Conservation (phyloP, 2,888 invertebrate species). For the Drosophila infuscata region DNA sequence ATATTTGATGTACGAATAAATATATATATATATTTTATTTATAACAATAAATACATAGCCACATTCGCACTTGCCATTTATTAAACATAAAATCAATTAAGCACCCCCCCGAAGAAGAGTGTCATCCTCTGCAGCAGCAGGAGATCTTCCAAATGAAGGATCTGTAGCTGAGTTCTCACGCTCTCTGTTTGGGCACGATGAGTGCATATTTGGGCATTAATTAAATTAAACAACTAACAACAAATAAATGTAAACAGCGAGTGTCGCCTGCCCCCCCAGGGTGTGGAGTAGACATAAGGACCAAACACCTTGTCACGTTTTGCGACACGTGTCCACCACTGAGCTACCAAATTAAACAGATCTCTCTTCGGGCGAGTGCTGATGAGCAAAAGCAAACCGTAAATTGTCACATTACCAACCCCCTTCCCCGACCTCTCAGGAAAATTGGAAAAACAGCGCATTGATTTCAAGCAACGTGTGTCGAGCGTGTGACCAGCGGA, state of each 20-base stretch:
- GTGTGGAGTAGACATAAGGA: constrained; percentile 10
- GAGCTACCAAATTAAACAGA: constrained; percentile 74
- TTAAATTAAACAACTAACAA: constrained; percentile 77
- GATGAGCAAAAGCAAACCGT: constrained; percentile 77
- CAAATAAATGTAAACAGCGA: constrained; percentile 72
- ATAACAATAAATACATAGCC: background rate
- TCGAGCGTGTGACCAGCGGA: constrained; percentile 58
- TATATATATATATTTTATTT: too few species aligned
- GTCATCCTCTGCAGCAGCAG: background rate
- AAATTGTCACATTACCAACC: constrained; percentile 65
- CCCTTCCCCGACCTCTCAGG: background rate
- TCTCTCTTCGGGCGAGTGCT: constrained; percentile 62
- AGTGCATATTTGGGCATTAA: constrained; percentile 65
- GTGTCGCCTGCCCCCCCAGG: constrained; percentile 16
- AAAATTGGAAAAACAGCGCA: constrained; percentile 62
- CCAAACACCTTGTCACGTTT: constrained; percentile 52
- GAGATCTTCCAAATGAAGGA: background rate
- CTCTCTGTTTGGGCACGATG: constrained; percentile 16
- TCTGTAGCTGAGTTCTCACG: constrained; percentile 56
- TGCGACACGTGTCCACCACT: constrained; percentile 68
- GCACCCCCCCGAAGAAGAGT: background rate
- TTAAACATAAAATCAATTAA: background rate
- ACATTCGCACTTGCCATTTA: background rate
- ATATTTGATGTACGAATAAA: too few species aligned
- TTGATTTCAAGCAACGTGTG: constrained; percentile 75